phyloP scores from a whole-genome alignment of 2,113 vertebrate genomes.

The Marmota flaviventris region DNA sequence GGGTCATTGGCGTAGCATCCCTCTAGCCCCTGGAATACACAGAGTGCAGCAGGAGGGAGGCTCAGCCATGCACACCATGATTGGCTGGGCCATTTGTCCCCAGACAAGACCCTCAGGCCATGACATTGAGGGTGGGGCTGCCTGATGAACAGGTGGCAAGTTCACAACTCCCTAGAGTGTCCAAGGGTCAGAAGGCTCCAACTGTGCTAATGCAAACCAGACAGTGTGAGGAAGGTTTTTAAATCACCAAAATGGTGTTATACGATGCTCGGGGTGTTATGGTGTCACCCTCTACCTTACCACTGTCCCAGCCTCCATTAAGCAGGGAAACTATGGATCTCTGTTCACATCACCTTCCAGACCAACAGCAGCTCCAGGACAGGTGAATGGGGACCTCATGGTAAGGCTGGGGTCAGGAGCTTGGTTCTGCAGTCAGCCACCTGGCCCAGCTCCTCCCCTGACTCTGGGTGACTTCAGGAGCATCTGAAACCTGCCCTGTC shows the following conservation, averaged over 20 bases:
- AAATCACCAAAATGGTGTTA: not conserved
- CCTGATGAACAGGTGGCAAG: not conserved
- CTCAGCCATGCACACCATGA: not conserved
- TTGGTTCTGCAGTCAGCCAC: not conserved
- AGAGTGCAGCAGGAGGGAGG: not conserved
- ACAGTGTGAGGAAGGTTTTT: not conserved
- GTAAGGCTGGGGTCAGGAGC: not conserved
- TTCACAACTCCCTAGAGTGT: not conserved
- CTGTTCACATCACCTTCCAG: not conserved
- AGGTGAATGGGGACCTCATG: fast-evolving
- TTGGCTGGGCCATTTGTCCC: not conserved
- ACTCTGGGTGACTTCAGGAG: not conserved
- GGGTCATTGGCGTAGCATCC: not conserved
- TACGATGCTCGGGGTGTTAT: too few species aligned
- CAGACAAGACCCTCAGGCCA: not conserved
- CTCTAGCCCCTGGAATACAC: not conserved
- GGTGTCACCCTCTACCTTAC: not conserved
- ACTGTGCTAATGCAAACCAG: not conserved
- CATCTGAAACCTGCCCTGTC: too few species aligned
- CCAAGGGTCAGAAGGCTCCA: not conserved
- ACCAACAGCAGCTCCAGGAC: not conserved
- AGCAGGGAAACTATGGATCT: not conserved
- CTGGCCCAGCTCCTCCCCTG: not conserved
- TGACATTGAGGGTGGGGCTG: not conserved
- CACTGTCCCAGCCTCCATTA: not conserved